Percentiles rank a stretch among this genome's conserved stretches.
Conservation (phyloP, 2,113 vertebrate species). For the Centropus unirufus region DNA sequence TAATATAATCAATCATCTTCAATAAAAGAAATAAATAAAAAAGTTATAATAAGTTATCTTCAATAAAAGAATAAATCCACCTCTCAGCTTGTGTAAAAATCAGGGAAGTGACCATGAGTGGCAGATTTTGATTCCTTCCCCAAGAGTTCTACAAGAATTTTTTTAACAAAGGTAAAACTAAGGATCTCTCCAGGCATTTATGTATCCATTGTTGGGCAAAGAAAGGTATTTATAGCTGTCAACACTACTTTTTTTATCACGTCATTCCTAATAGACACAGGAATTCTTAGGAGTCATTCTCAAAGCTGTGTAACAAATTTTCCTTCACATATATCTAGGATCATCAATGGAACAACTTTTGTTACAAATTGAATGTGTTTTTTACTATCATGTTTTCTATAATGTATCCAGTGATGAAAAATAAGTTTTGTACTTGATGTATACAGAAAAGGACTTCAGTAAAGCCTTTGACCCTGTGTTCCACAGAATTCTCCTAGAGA, state of each 20-base stretch:
- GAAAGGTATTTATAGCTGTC: neutral
- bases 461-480: too few species aligned
- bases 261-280: neutral
- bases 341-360: neutral
- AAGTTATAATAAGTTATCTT: neutral
- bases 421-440: neutral
- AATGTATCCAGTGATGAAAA: neutral
- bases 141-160: neutral
- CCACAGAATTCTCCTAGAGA: too few species aligned
- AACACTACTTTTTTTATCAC: neutral
- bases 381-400: neutral
- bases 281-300: neutral
- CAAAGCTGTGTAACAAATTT: neutral
- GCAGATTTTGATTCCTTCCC: neutral
- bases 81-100: neutral
- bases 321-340: neutral
- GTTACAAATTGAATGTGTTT: neutral
- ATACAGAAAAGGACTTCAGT: neutral
- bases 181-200: neutral
- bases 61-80: constrained; percentile 10
- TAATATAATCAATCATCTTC: neutral
- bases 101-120: neutral
- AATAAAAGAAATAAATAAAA: neutral
- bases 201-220: neutral
- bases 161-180: neutral